These are phyloP conservation scores for Anastrepha ludens DNA, from an alignment of 1,140 invertebrate species.

Conservation along the genomic window DNA sequence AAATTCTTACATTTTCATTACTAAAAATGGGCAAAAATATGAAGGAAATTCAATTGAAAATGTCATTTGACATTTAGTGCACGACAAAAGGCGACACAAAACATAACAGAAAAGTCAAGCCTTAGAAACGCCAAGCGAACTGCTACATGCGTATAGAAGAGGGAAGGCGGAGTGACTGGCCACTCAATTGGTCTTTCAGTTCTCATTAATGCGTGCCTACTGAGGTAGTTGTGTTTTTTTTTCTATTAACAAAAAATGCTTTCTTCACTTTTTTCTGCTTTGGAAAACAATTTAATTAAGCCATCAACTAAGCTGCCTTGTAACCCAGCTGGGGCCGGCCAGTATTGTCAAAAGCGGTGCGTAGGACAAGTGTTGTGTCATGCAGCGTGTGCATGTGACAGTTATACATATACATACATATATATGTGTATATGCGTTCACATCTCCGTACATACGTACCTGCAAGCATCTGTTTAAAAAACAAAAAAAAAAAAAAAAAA, in stretches of 20 bases:
- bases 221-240: neutral
- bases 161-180: neutral
- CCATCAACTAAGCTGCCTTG: neutral
- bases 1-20: slow-evolving; percentile 54
- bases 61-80: slow-evolving; percentile 55
- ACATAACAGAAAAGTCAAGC: slow-evolving; percentile 25
- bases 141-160: neutral
- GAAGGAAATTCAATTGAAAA: slow-evolving; percentile 37
- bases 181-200: slow-evolving; percentile 32
- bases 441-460: neutral
- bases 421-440: neutral
- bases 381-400: slow-evolving; percentile 4
- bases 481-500: too few species aligned
- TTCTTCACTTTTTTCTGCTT: slow-evolving; percentile 21
- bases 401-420: neutral
- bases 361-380: slow-evolving; percentile 16
- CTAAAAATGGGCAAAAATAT: neutral
- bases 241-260: neutral
- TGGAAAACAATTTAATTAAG: slow-evolving; percentile 49
- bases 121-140: neutral
- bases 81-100: slow-evolving; percentile 17
- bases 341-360: neutral
- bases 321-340: neutral
- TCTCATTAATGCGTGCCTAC: slow-evolving; percentile 26
- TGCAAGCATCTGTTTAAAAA: neutral